Evolutionary conservation across 2,888 invertebrate species (phyloP).

Genomic region (Cotesia congregata): DNA sequence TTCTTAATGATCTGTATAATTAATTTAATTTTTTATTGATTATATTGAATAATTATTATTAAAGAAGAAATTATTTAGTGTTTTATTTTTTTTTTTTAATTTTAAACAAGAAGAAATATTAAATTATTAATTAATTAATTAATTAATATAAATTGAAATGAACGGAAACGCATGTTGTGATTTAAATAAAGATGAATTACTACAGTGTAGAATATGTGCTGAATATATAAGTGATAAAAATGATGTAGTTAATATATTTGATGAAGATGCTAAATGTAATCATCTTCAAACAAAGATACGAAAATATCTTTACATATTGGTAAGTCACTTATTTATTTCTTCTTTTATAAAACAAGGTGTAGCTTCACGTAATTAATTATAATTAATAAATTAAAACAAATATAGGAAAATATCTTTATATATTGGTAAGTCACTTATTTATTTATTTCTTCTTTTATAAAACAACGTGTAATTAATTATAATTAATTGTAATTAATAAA

Average conservation of each 20-base stretch:
- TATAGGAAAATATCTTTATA: constrained; percentile 78
- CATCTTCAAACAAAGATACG: constrained; percentile 78
- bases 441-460: neutral
- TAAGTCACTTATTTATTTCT: constrained; percentile 63
- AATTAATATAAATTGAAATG: constrained; percentile 41
- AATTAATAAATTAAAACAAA: constrained; percentile 72
- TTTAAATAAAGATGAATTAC: constrained; percentile 50
- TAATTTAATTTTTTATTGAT: constrained; percentile 19
- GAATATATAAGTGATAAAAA: constrained; percentile 75
- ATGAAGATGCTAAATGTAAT: constrained; percentile 77
- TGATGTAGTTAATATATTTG: constrained; percentile 66
- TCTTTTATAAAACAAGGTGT: neutral
- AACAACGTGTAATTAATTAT: neutral
- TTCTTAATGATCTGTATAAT: neutral
- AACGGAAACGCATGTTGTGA: constrained; percentile 51
- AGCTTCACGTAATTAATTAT: neutral
- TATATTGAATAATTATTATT: neutral
- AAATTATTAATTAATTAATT: neutral
- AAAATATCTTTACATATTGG: constrained; percentile 79
- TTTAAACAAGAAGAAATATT: neutral
- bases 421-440: constrained; percentile 73
- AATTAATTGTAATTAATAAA: neutral
- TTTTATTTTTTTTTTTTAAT: neutral
- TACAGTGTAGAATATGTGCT: constrained; percentile 76
- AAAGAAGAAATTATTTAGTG: neutral